Evolutionary conservation across 2,888 invertebrate species (phyloP).

Genomic region (Melipona beecheii): DNA sequence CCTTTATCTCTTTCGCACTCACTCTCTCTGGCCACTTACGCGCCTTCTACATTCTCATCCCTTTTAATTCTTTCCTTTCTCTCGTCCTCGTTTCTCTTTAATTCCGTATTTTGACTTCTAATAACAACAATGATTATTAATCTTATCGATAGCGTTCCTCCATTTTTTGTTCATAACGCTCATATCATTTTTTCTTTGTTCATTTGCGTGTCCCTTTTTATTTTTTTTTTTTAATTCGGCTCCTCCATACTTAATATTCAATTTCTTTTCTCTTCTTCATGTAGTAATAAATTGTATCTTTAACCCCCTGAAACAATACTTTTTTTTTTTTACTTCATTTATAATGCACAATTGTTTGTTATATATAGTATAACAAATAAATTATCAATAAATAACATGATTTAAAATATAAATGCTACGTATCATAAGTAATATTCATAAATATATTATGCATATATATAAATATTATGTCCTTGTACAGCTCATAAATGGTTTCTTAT

Average conservation of each 20-base stretch:
- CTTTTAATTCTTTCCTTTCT: constrained; percentile 23
- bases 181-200: constrained; percentile 35
- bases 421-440: constrained; percentile 38
- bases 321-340: constrained; percentile 15
- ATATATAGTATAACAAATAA: constrained; percentile 36
- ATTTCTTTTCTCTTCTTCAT: constrained; percentile 33
- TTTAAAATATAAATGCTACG: constrained; percentile 38
- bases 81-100: constrained; percentile 37
- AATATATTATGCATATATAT: constrained; percentile 25
- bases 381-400: constrained; percentile 38
- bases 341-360: constrained; percentile 17
- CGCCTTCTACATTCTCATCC: constrained; percentile 35
- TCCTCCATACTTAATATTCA: constrained; percentile 26
- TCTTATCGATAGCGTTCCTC: constrained; percentile 45
- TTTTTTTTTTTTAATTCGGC: constrained; percentile 10
- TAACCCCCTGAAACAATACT: constrained; percentile 65
- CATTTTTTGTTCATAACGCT: constrained; percentile 35
- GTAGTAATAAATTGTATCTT: constrained; percentile 65
- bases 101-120: constrained; percentile 54
- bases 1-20: constrained; percentile 43
- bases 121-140: constrained; percentile 68
- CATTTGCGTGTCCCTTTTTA: not conserved
- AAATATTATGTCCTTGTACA: constrained; percentile 32
- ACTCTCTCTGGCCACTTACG: constrained; percentile 33
- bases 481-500: constrained; percentile 25